Evolutionary conservation across 2,113 vertebrate species (phyloP), one percentile per base, ranked within the genome.

Genomic region (Romanogobio albipinnatus): DNA sequence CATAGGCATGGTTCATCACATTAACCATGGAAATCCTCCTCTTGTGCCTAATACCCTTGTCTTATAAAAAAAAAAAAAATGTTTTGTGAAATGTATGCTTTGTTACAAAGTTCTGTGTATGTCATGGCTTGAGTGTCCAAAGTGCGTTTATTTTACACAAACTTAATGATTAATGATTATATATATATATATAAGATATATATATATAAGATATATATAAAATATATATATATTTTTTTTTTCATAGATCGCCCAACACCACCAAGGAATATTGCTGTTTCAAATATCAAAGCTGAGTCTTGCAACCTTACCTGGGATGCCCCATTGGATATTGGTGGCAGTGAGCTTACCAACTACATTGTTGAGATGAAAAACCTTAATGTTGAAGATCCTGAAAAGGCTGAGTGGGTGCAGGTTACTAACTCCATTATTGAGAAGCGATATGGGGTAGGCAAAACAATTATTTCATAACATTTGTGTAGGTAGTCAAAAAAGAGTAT

Each of bases 341-440:
- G 97, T 91, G 97, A 98, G 90, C 95, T 99, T 86, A 97, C 97
- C 13, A 99, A 99, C 91, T 99, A 99, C 85, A 93, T 99, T 81
- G 92, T 99, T 87, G 97, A 99, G 89, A 97, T 94, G 90, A 97
- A 94, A 66, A 95, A 98, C 39, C 11, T 79, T 29, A 85, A 84
- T 73, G 92, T 90, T 9, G 85, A 88, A 33, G 84, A 85, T 71
- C 87, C 85, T 3, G 93, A 93, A 82, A 97, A 97, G 76, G 91
- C 94, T 14, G 96, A 98, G 81, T 99, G 98, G 98, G 96, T 95
- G 86, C 95, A 95, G 91, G 95, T 99, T 86, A 97, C 93, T 88
- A 97, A 92, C 89, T 95, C 89, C 71, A 94, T 95, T 76, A 94
- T 99, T 68, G 98, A 99, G 36, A 98, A 87, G 88, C 95, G 93